Evolutionary conservation across 2,113 vertebrate genomes (phyloP).

Genomic region (Sapajus apella): DNA sequence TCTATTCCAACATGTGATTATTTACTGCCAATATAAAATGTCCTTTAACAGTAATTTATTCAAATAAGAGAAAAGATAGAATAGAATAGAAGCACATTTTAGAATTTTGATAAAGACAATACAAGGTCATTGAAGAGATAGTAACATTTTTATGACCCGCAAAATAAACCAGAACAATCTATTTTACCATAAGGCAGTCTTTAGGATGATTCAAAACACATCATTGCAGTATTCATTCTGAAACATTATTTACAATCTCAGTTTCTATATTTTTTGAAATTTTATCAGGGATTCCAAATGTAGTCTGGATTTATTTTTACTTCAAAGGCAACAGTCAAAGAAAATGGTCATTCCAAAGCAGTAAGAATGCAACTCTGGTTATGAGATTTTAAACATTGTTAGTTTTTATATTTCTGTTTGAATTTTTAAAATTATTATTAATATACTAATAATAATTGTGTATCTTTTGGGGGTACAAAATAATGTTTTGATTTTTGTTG

Average conservation of each 20-base stretch:
- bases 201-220: not conserved
- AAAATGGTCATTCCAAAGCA: not conserved
- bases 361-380: not conserved
- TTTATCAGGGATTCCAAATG: not conserved
- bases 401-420: not conserved
- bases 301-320: not conserved
- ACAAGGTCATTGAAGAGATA: not conserved
- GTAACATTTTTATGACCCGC: not conserved
- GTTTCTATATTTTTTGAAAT: not conserved
- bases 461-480: not conserved
- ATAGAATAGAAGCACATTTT: not conserved
- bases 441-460: not conserved
- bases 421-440: not conserved
- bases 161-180: not conserved
- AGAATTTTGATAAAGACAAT: not conserved
- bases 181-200: not conserved
- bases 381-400: not conserved
- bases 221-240: not conserved
- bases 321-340: not conserved
- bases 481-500: not conserved
- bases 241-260: not conserved
- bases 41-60: slow-evolving; percentile 56
- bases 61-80: not conserved
- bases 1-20: not conserved
- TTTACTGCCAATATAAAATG: slow-evolving; percentile 31